Evolutionary conservation across 2,113 vertebrate genomes (phyloP).

Genomic region (Ivindomyrus marchei): DNA sequence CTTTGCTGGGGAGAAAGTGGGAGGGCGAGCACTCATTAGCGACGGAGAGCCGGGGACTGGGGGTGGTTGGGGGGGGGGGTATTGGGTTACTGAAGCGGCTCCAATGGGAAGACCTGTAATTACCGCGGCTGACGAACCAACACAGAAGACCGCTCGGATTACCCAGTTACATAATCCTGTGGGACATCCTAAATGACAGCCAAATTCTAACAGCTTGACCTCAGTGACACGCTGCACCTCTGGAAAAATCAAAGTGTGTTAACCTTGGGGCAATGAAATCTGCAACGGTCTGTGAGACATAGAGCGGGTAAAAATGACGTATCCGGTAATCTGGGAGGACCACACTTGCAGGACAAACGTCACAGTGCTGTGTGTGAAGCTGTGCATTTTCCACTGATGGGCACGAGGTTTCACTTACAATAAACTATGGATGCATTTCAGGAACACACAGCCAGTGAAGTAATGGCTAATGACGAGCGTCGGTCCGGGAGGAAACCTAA

Average conservation of each 20-base stretch:
- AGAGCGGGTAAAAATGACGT: no score
- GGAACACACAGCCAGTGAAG: neutral
- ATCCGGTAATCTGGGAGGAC: neutral
- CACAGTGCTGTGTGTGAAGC: neutral
- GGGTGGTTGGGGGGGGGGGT: neutral
- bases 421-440: neutral
- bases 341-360: neutral
- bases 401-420: neutral
- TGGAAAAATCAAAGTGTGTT: neutral
- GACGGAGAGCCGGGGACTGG: neutral
- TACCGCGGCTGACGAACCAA: constrained; percentile 25
- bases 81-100: constrained; percentile 38
- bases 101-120: constrained; percentile 36
- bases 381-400: neutral
- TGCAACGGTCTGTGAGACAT: neutral
- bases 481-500: neutral
- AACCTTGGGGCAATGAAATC: neutral
- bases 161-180: constrained; percentile 24
- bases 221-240: neutral
- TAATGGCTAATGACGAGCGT: neutral
- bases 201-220: constrained; percentile 12
- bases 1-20: constrained; percentile 67
- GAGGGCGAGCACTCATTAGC: neutral
- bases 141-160: constrained; percentile 20
- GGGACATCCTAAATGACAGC: constrained; percentile 13